A percentile compares a stretch with the other conserved stretches of the same genome.
Conservation (phyloP, 2,888 invertebrate genomes). For the Macrophya annulata region DNA sequence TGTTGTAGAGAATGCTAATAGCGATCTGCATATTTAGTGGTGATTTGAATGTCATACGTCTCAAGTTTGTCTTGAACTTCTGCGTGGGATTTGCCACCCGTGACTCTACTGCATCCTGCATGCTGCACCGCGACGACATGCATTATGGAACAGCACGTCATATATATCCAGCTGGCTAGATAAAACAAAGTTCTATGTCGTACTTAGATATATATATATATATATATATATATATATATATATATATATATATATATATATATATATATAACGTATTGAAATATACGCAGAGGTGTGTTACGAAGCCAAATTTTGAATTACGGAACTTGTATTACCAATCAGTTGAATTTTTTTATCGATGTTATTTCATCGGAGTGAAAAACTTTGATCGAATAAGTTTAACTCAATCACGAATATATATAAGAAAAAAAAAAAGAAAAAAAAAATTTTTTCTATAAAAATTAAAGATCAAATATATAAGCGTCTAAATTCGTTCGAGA, state of each 20-base stretch:
- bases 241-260: background rate
- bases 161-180: constrained; percentile 16
- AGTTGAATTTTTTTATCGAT: background rate
- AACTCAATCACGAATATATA: background rate
- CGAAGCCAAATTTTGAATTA: background rate
- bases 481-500: background rate
- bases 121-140: constrained; percentile 39
- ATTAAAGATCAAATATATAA: background rate
- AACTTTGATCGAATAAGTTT: background rate
- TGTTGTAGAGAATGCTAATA: constrained; percentile 32
- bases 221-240: background rate
- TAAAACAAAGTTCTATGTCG: constrained; percentile 6
- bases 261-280: background rate
- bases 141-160: constrained; percentile 47
- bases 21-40: constrained; percentile 49
- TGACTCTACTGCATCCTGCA: constrained; percentile 17
- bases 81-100: constrained; percentile 44
- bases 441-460: background rate
- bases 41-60: constrained; percentile 42
- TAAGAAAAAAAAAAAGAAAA: background rate
- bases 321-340: background rate
- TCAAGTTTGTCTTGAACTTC: constrained; percentile 48
- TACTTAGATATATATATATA: background rate
- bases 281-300: constrained; percentile 2
- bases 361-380: background rate